Evolutionary conservation across 2,113 vertebrate species (phyloP).

Genomic region (Dryoscopus gambensis): DNA sequence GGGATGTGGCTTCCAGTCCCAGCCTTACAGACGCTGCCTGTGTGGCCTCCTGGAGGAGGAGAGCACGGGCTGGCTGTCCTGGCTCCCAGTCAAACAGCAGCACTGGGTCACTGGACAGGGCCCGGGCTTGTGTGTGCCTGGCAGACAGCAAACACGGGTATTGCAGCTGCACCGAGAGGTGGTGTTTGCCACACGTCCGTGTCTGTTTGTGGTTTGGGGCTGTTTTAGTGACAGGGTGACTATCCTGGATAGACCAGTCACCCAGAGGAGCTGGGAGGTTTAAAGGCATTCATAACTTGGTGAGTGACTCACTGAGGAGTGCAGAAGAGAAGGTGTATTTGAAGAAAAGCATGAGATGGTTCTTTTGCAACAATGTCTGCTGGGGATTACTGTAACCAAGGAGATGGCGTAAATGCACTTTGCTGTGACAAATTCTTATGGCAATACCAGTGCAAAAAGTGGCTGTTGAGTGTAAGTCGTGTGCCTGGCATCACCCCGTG

Average conservation of each 20-base stretch:
- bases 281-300: not conserved
- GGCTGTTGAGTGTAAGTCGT: not conserved
- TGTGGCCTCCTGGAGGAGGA: not conserved
- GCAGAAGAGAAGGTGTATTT: not conserved
- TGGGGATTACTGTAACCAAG: not conserved
- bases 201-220: not conserved
- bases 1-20: not conserved
- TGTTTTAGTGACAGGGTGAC: not conserved
- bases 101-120: not conserved
- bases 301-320: not conserved
- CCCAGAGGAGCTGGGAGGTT: not conserved
- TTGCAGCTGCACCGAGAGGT: not conserved
- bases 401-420: not conserved
- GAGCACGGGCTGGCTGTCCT: not conserved
- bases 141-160: accelerated
- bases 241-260: not conserved
- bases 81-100: not conserved
- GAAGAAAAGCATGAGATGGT: not conserved
- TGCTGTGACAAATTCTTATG: not conserved
- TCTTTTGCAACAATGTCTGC: not conserved
- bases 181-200: accelerated
- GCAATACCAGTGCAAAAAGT: not conserved
- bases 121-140: not conserved
- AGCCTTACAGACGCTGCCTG: not conserved
- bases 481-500: not conserved